Evolutionary conservation across 2,888 invertebrate species (phyloP), one percentile per base, ranked within the genome.

Genomic region (Hirtodrosophila confusa): DNA sequence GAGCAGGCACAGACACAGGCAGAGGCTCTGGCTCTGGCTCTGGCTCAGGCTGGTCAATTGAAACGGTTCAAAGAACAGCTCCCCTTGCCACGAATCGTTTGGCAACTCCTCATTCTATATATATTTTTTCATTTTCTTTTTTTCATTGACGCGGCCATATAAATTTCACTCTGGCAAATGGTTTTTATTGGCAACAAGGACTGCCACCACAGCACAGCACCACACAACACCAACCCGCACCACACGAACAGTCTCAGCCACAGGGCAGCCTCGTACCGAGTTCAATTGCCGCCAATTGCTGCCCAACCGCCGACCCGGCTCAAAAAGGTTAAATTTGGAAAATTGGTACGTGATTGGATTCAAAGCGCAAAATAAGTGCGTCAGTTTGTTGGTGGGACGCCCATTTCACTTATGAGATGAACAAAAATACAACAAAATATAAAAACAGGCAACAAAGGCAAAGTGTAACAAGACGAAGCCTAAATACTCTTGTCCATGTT

Each of bases 331-430:
- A 84, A 86, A 79, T 80, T 84, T 86, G 86, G 80, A 86, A 82
- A 84, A 84, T 84, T 86, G 86, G 69, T 86, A 84, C 83, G 86
- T 84, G 86, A 84, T 84, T 86, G 83, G 84, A 84, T 86, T 84
- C 86, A 86, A 86, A 84, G 83, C 86, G 84, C 80, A 74, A 84
- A 84, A 86, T 84, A 86, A 84, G 83, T 84, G 84, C 86, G 82
- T 82, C 80, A 67, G 80, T 80, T 69, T 48, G 56, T 41, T 61
- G 55, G 41, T 53, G 23, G 40, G 7, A 53, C 54, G 47, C 37
- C 58, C 54, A 41, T 62, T 82, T 77, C 75, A 85, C 86, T 82
- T 82, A 85, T 75, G 75, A 85, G 85, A 82, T 87, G 86, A 68
- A 57, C 45, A 33, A 36, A 23, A 48, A 43, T 9, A 7, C 27